Evolutionary conservation across 1,140 invertebrate genomes (phyloP).

Genomic region (Scaptomyza hsui): DNA sequence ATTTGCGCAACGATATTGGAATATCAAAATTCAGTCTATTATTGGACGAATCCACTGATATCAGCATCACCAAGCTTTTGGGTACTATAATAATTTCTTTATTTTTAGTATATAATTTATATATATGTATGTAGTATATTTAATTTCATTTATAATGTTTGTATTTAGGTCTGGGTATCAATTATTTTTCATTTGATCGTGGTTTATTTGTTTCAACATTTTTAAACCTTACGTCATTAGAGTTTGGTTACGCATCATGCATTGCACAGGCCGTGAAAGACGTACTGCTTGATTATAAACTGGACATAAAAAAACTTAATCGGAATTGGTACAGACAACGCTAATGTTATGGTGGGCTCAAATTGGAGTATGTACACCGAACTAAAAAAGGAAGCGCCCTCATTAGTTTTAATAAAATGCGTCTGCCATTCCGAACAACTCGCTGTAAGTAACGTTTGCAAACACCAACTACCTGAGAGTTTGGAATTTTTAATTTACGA

Average conservation of each 20-base stretch:
- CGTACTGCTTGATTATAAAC: background rate
- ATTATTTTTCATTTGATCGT: constrained; percentile 6
- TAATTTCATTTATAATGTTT: background rate
- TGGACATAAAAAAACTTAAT: constrained; percentile 8
- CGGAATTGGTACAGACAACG: too few species aligned
- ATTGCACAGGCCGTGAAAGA: too few species aligned
- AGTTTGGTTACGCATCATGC: too few species aligned
- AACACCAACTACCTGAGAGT: constrained; percentile 59
- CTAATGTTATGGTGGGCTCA: background rate
- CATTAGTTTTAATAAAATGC: too few species aligned
- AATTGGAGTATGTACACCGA: too few species aligned
- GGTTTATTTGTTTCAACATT: constrained; percentile 16
- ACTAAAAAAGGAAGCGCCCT: constrained; percentile 5
- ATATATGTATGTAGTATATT: background rate
- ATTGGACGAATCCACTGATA: background rate
- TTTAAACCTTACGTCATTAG: background rate
- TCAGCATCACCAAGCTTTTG: background rate
- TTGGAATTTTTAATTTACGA: constrained; percentile 82
- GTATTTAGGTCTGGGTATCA: constrained; percentile 13
- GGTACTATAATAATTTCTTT: constrained; percentile 10
- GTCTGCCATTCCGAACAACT: constrained; percentile 80
- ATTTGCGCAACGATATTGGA: background rate
- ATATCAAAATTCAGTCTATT: constrained; percentile 7
- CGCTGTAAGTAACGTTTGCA: constrained; percentile 55
- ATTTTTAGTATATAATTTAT: constrained; percentile 1